Base-by-base conservation (phyloP, 2,888 invertebrate species). In the Mamestra brassicae region DNA sequence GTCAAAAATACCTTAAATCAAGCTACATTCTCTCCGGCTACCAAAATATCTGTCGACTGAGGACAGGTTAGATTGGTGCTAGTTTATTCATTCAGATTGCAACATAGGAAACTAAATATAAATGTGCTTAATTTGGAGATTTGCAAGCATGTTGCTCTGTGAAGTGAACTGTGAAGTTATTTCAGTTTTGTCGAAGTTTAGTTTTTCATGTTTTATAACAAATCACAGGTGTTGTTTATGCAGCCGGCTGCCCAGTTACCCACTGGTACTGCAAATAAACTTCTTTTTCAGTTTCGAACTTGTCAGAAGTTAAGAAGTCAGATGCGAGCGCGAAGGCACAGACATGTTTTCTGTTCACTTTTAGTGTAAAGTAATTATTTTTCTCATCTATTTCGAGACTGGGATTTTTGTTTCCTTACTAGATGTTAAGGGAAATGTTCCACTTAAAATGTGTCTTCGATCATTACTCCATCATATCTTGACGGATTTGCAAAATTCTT, bases 251-350 rank as follows among this genome's bases (percentile, higher is more conserved):
- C 50, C 15, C 4, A 26, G 11, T 15, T 52, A 47, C 50, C 15
- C 4, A 26, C 57, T 38, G 36, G 55, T 3, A 3, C 42, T 38
- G 45, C 38, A 72, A 64, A 73, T 26, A 66, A 70, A 58, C 50
- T 63, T 71, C 6, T 15, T 71, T 15, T 42, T 26, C 26, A 38
- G 17, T 45, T 42, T 17, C 4, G 42, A 47, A 79, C 38, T 79
- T 73, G n/a, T 68, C 58, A 34, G 50, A 75, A 83, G 71, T 80
- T 84, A 17, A 71, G 36, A 54, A 78, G 77, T 78, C 78, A 72
- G 65, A 84, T 81, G 74, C 71, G 69, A 73, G 62, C 47, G 7
- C 15, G 63, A 68, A 75, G 57, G 73, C 77, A 38, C n/a, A 17
- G 34, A 57, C 61, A 45, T 60, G 63, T 68, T 66, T 68, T 78